phyloP scores from a whole-genome alignment of 1,140 invertebrate genomes.

The Nebria ingens region DNA sequence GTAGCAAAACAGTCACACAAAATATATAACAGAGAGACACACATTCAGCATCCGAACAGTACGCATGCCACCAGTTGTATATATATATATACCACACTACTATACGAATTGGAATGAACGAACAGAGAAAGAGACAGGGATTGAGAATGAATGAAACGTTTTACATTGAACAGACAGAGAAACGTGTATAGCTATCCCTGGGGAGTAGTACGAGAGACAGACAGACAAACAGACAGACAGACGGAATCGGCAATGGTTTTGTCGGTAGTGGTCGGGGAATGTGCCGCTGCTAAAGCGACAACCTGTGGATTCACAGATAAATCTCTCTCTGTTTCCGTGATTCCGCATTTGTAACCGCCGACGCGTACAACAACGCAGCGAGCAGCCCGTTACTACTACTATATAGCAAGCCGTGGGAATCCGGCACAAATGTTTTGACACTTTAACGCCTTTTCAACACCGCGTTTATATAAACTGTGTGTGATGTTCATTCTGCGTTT shows the following conservation, averaged over 20 bases:
- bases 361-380: not conserved
- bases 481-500: too few relatives aligned
- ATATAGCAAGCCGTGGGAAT: too few relatives aligned
- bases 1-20: not conserved
- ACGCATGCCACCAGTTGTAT: conserved; percentile 20
- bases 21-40: conserved; percentile 12
- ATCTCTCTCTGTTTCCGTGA: conserved; percentile 22
- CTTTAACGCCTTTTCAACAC: too few relatives aligned
- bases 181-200: too few relatives aligned
- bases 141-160: not conserved
- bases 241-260: not conserved
- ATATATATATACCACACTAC: not conserved
- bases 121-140: too few relatives aligned
- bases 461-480: too few relatives aligned
- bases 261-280: not conserved
- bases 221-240: conserved; percentile 9
- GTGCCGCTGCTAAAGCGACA: conserved; percentile 13
- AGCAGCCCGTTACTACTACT: too few relatives aligned
- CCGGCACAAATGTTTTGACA: too few relatives aligned
- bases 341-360: conserved; percentile 21
- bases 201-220: not conserved
- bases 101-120: conserved; percentile 18
- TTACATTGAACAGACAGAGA: not conserved
- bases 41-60: conserved; percentile 23
- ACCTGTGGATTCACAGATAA: conserved; percentile 30